Conservation (phyloP, 2,797 vertebrate species). For the Huso huso region DNA sequence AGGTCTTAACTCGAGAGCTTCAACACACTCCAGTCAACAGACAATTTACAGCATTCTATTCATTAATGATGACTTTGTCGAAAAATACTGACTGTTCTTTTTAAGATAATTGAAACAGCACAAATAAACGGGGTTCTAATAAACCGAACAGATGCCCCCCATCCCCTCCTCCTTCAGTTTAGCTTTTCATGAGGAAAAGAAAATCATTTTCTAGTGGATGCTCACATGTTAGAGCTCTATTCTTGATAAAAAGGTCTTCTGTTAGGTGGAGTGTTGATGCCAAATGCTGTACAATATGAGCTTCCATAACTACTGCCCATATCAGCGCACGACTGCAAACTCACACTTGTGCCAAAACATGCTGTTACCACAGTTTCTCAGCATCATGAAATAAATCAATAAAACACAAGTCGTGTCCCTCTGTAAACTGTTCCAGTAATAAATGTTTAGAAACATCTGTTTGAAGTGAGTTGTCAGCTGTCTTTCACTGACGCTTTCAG, state of each 20-base stretch:
- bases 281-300: slow-evolving; percentile 16
- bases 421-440: too few species aligned
- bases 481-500: too few species aligned
- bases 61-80: too few species aligned
- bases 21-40: not conserved
- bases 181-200: slow-evolving; percentile 3
- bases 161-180: not conserved
- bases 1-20: not conserved
- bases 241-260: slow-evolving; percentile 19
- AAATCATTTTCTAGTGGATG: slow-evolving; percentile 3
- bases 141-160: not conserved
- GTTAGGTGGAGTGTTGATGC: slow-evolving; percentile 11
- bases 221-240: not conserved
- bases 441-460: too few species aligned
- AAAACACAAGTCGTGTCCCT: too few species aligned
- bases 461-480: too few species aligned
- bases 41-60: too few species aligned
- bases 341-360: too few species aligned
- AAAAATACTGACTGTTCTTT: not conserved
- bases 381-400: too few species aligned
- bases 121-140: not conserved
- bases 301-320: slow-evolving; percentile 31
- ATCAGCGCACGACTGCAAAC: too few species aligned
- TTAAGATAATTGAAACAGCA: not conserved
- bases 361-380: too few species aligned